Percentiles rank a stretch among this genome's conserved stretches.
Conservation (phyloP, 2,888 invertebrate genomes). For the Invenusta paracnida region DNA sequence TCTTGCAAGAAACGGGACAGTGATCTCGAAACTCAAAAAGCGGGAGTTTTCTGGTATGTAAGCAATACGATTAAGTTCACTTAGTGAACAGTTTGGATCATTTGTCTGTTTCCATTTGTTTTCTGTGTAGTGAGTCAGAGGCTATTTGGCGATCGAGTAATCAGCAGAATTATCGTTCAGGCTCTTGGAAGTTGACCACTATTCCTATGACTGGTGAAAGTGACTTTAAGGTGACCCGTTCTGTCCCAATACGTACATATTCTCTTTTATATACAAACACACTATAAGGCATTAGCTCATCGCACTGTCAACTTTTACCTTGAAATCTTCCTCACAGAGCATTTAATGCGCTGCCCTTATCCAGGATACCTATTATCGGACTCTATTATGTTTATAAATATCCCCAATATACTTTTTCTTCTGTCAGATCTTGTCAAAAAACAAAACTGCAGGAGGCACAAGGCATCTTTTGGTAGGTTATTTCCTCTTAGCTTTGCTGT, state of each 20-base stretch:
- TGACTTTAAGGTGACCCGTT: conserved; percentile 31
- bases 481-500: background rate
- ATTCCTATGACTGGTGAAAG: background rate
- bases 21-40: conserved; percentile 31
- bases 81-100: background rate
- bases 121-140: background rate
- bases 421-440: conserved; percentile 11
- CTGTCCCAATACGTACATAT: too few relatives aligned
- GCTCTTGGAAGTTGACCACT: background rate
- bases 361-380: background rate
- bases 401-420: background rate
- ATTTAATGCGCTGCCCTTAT: background rate
- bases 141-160: background rate
- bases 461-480: background rate
- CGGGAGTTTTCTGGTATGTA: conserved; percentile 36
- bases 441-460: conserved; percentile 6
- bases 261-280: too few relatives aligned
- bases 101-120: background rate
- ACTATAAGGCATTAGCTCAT: too few relatives aligned
- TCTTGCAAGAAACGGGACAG: conserved; percentile 27
- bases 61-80: background rate
- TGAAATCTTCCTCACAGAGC: background rate
- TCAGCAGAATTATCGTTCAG: background rate
- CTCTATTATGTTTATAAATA: background rate
- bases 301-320: too few relatives aligned